Evolutionary conservation across 2,113 vertebrate genomes (phyloP).

Genomic region (Acanthisitta chloris): DNA sequence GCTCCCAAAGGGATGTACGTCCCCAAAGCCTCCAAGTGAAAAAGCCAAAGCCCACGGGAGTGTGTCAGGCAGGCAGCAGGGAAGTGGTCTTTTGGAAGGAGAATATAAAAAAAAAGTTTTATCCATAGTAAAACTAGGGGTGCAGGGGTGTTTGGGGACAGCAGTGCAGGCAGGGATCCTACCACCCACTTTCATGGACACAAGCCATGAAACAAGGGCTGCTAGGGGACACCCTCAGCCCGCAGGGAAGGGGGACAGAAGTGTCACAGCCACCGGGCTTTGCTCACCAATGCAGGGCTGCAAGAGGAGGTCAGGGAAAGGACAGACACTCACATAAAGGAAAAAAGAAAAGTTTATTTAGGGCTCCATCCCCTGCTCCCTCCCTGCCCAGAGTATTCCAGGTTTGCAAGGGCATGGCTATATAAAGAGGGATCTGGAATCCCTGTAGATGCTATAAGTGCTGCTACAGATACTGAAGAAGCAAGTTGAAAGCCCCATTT

Average conservation of each 20-base stretch:
- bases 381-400: not conserved
- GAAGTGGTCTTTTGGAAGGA: not conserved
- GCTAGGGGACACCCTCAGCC: not conserved
- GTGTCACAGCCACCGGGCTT: not conserved
- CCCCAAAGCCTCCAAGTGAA: not conserved
- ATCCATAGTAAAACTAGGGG: not conserved
- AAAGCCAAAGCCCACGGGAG: not conserved
- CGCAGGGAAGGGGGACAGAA: rapidly evolving
- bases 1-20: not conserved
- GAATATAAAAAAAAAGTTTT: not conserved
- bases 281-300: rapidly evolving
- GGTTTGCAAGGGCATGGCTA: not conserved
- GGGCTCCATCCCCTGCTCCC: not conserved
- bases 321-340: not conserved
- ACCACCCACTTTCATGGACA: not conserved
- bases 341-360: not conserved
- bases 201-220: not conserved
- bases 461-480: not conserved
- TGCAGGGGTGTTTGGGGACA: not conserved
- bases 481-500: not conserved
- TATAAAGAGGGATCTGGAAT: not conserved
- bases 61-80: rapidly evolving
- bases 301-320: not conserved
- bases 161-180: not conserved
- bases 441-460: rapidly evolving